phyloP scores from a whole-genome alignment of 2,797 vertebrate species.

The Ispidina picta region DNA sequence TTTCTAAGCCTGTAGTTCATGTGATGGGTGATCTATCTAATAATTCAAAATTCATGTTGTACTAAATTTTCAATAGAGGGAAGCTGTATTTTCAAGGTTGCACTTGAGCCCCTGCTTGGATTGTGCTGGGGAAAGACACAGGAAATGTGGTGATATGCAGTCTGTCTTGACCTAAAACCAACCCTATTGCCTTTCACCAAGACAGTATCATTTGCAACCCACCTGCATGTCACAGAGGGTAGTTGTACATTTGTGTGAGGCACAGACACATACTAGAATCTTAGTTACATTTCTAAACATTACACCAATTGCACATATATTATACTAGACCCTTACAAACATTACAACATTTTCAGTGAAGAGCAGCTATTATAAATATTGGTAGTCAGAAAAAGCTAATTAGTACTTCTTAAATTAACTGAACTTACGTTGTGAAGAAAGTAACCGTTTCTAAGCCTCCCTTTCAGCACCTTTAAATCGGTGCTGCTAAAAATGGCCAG shows the following conservation, averaged over 20 bases:
- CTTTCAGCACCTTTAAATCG: not conserved
- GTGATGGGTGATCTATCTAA: not conserved
- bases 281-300: not conserved
- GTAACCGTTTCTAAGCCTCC: not conserved
- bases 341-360: not conserved
- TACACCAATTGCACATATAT: not conserved
- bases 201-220: not conserved
- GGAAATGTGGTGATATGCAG: not conserved
- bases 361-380: not conserved
- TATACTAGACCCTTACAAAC: not conserved
- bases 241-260: not conserved
- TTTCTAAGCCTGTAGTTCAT: not conserved
- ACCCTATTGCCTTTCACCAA: accelerated
- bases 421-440: not conserved
- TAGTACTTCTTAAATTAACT: not conserved
- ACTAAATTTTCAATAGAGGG: not conserved
- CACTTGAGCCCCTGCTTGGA: not conserved
- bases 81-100: not conserved
- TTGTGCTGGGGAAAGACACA: not conserved
- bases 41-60: not conserved
- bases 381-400: not conserved
- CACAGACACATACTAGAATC: not conserved
- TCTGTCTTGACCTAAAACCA: not conserved
- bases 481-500: not conserved
- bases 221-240: accelerated